Evolutionary conservation across 2,888 invertebrate species (phyloP).

Genomic region (Sepiola atlantica): DNA sequence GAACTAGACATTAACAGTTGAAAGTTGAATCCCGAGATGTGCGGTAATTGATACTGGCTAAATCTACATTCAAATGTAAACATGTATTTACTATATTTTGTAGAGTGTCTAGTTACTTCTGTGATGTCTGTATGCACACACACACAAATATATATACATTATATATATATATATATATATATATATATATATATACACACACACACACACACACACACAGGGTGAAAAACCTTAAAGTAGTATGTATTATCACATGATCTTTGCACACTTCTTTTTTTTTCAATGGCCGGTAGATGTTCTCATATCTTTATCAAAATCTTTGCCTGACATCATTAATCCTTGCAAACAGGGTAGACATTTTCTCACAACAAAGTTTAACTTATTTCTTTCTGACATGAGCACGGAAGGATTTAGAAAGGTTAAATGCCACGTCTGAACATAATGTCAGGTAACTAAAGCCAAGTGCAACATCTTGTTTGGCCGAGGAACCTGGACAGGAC

Average conservation of each 20-base stretch:
- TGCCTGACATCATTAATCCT: not conserved
- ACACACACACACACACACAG: too few relatives aligned
- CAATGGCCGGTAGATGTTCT: not conserved
- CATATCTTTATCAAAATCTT: not conserved
- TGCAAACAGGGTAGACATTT: not conserved
- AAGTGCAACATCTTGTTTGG: not conserved
- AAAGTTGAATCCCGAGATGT: too few relatives aligned
- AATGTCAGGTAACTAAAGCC: slow-evolving; percentile 32
- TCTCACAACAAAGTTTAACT: not conserved
- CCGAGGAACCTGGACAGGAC: not conserved
- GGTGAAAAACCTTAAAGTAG: not conserved
- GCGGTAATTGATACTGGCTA: too few relatives aligned
- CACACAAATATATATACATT: too few relatives aligned
- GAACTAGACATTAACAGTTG: too few relatives aligned
- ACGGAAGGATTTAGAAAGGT: not conserved
- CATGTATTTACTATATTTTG: too few relatives aligned
- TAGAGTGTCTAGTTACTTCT: too few relatives aligned
- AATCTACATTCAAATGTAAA: too few relatives aligned
- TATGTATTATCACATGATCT: not conserved
- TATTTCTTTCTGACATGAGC: not conserved
- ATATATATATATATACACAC: too few relatives aligned
- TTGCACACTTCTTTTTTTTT: not conserved
- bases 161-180: too few relatives aligned
- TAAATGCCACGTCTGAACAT: not conserved
- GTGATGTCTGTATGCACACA: too few relatives aligned